Evolutionary conservation across 2,797 vertebrate species (phyloP).

Genomic region (Scomberomorus guttatus): DNA sequence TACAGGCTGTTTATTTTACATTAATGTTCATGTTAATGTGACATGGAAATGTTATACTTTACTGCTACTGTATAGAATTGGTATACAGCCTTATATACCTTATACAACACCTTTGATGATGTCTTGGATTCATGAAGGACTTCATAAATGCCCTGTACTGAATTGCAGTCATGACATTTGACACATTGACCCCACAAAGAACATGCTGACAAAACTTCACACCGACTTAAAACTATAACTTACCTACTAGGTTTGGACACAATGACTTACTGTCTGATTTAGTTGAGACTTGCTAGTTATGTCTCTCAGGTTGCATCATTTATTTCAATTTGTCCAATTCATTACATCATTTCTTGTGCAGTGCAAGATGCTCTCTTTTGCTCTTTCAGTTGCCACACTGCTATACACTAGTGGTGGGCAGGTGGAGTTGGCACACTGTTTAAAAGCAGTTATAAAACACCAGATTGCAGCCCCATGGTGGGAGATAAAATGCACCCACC

Average conservation of each 20-base stretch:
- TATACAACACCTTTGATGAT: not conserved
- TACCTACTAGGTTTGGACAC: not conserved
- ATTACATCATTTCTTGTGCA: not conserved
- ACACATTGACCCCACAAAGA: not conserved
- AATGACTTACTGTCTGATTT: not conserved
- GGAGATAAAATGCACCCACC: constrained; percentile 32
- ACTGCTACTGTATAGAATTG: not conserved
- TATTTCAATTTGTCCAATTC: not conserved
- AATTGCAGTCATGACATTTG: not conserved
- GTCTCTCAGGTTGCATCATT: constrained; percentile 5
- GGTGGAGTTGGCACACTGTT: constrained; percentile 37
- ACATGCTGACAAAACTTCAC: not conserved
- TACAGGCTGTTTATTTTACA: not conserved
- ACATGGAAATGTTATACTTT: not conserved
- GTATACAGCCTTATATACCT: not conserved
- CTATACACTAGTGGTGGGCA: constrained; percentile 38
- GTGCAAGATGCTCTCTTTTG: constrained; percentile 30
- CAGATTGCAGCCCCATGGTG: constrained; percentile 25
- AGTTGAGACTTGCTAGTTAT: not conserved
- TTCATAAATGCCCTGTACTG: not conserved
- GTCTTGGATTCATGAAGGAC: not conserved
- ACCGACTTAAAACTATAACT: not conserved
- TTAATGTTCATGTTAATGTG: not conserved
- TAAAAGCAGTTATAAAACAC: constrained; percentile 44
- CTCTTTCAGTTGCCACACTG: constrained; percentile 26